Conservation (phyloP, 2,797 vertebrate species). For the Bothrops alternatus region DNA sequence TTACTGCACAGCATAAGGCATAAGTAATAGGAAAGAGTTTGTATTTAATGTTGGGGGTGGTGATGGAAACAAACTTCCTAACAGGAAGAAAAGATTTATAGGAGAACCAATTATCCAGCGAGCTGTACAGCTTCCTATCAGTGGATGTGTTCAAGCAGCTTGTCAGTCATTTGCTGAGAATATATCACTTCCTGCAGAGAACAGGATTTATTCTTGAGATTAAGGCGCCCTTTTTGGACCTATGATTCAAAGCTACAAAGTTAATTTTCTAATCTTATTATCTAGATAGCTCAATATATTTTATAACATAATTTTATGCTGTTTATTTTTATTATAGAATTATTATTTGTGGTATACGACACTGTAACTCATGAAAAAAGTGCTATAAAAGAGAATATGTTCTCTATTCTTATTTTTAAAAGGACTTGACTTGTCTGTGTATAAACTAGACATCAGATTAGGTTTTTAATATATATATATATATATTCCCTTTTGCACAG, state of each 20-base stretch:
- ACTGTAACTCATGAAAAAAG: background rate
- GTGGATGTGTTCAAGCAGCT: background rate
- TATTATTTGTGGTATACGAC: background rate
- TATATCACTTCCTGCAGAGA: background rate
- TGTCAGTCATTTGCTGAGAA: background rate
- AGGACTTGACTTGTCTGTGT: background rate
- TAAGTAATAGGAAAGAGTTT: background rate
- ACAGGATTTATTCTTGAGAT: background rate
- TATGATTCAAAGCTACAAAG: background rate
- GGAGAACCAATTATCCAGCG: background rate
- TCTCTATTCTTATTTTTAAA: background rate
- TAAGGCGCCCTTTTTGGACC: background rate
- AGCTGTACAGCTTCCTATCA: background rate
- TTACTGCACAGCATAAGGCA: background rate
- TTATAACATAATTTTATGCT: background rate
- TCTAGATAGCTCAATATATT: background rate
- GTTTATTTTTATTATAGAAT: background rate
- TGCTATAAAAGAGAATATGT: background rate
- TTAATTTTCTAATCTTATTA: background rate
- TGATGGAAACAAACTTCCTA: background rate
- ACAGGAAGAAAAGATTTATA: background rate
- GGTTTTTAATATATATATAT: background rate
- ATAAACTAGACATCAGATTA: background rate
- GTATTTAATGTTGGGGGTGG: background rate
- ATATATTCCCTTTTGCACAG: slow-evolving; percentile 70